Base-by-base conservation (phyloP, 1,140 invertebrate species). In the Drosophila hydei region DNA sequence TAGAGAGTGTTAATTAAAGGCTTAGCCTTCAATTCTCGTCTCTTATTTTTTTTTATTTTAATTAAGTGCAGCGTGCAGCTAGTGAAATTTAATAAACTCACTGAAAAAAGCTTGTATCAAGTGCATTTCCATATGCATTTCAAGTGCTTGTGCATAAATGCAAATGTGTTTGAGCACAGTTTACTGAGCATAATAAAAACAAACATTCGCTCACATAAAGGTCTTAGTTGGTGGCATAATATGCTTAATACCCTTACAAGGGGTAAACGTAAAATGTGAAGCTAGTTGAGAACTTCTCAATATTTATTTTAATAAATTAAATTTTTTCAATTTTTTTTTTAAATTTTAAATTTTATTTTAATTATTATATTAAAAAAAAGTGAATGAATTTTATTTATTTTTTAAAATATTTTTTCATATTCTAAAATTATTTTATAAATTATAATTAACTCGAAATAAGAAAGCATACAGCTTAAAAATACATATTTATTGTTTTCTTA, bases 131-230 rank as follows among this genome's bases (percentile, higher is more conserved):
- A 38, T 38, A 61, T 42, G n/a, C 42, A 59, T 33, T 52, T 11
- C 38, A 36, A 62, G 45, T 58, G 52, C 45, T 19, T 30, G 45
- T n/a, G 18, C 27, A 67, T 59, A 62, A 65, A 73, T 83, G 75
- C 63, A 83, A 77, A 78, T 83, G 67, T 27, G 21, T 25, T 58
- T 11, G 48, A 21, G 23, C 50, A 42, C 48, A 64, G 71, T 58
- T 80, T 54, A 51, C 67, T 25, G 72, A 63, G 75, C 58, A 55
- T 65, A 60, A 65, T 74, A 78, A 77, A 70, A 62, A 65, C 64
- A 75, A 78, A 83, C 54, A 67, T 51, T 55, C 56, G 51, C 72
- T 43, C 65, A 43, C 42, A 18, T 38, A 47, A 69, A 69, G 58
- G 65, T 69, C 65, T 54, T 19, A 69, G 58, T 36, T 33, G 23